These are phyloP conservation scores for Lagorchestes hirsutus DNA, from an alignment of 2,797 vertebrate genomes.

Conservation along the genomic window DNA sequence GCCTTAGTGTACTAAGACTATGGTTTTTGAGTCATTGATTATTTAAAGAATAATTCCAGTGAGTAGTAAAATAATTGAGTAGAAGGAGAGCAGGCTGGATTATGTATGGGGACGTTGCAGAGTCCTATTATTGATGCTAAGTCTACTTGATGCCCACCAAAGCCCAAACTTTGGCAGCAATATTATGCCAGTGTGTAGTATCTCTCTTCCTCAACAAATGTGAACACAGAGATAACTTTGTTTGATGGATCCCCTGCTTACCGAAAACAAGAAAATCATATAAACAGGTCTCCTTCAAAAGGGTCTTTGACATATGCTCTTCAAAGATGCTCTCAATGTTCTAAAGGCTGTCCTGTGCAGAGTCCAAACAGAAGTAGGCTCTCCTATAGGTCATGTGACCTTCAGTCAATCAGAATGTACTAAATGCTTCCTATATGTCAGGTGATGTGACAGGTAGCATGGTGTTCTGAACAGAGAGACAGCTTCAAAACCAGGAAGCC, in stretches of 20 bases:
- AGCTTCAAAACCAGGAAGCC: not conserved
- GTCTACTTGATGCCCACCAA: not conserved
- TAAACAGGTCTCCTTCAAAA: not conserved
- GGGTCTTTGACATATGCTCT: not conserved
- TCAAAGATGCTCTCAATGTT: not conserved
- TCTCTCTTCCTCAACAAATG: not conserved
- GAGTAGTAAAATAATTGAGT: not conserved
- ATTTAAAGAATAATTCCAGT: not conserved
- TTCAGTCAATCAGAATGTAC: not conserved
- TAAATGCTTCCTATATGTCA: not conserved
- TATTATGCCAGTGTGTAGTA: not conserved
- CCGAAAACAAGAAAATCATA: not conserved
- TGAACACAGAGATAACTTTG: not conserved
- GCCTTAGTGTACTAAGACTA: not conserved
- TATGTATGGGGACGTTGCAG: not conserved
- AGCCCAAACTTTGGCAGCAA: not conserved
- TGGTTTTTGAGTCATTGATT: not conserved
- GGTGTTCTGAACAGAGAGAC: not conserved
- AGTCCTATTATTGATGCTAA: not conserved
- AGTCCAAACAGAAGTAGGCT: not conserved
- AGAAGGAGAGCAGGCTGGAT: not conserved
- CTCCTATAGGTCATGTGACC: not conserved
- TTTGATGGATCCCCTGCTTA: not conserved
- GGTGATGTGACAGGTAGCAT: not conserved
- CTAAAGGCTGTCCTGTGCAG: not conserved